A percentile compares a stretch with the other conserved stretches of the same genome.
Conservation (phyloP, 2,888 invertebrate species). For the Drosophila cognata region DNA sequence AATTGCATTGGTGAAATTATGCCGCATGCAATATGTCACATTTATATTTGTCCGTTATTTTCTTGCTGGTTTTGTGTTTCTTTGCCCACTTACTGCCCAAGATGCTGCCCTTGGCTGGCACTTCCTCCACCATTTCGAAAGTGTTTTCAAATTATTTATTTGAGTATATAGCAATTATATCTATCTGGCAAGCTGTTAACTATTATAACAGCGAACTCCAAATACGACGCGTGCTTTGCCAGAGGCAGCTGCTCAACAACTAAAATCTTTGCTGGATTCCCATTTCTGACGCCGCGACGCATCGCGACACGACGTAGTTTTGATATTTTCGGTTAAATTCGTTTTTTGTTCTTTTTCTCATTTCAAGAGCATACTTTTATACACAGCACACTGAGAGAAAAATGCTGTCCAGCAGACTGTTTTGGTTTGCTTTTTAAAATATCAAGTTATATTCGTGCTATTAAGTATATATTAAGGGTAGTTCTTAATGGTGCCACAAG, state of each 20-base stretch:
- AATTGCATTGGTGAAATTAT: constrained; percentile 51
- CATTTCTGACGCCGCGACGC: constrained; percentile 31
- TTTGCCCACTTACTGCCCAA: constrained; percentile 86
- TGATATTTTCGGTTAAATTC: constrained; percentile 52
- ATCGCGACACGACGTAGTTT: constrained; percentile 20
- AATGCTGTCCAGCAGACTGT: neutral
- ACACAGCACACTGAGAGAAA: neutral
- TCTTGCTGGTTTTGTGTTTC: neutral
- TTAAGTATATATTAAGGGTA: no score
- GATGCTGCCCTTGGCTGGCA: constrained; percentile 87
- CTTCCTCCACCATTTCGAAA: constrained; percentile 85
- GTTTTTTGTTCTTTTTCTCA: constrained; percentile 13
- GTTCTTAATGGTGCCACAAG: no score
- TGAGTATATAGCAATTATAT: neutral
- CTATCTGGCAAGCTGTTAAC: neutral
- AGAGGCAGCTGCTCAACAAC: constrained; percentile 73
- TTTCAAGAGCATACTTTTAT: constrained; percentile 32
- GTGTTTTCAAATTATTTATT: constrained; percentile 16
- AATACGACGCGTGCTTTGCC: constrained; percentile 61
- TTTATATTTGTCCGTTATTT: neutral
- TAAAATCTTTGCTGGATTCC: constrained; percentile 52
- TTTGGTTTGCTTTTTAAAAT: no score
- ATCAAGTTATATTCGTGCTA: no score
- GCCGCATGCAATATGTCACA: constrained; percentile 6
- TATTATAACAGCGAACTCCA: constrained; percentile 18